phyloP scores from a whole-genome alignment of 2,113 vertebrate genomes.

The Nyctereutes procyonoides region DNA sequence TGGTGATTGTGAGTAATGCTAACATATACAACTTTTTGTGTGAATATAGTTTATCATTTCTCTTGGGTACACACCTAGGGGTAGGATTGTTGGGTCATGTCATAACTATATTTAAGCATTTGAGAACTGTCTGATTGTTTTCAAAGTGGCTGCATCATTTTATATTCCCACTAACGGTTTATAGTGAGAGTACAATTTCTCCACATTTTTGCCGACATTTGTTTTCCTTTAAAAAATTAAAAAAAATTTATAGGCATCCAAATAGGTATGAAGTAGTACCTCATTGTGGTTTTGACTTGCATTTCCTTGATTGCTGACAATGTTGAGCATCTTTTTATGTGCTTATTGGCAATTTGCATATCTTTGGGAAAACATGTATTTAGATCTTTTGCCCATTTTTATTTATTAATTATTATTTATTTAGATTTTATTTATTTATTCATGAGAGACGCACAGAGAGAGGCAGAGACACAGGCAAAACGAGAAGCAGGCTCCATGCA shows the following conservation, averaged over 20 bases:
- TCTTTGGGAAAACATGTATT: slow-evolving; percentile 15
- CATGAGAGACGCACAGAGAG: no score
- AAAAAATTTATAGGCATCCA: background rate
- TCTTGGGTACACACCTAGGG: background rate
- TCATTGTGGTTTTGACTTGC: background rate
- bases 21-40: background rate
- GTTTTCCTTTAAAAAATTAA: background rate
- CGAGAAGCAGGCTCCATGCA: no score
- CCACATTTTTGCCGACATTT: background rate
- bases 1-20: background rate
- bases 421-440: no score
- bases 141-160: background rate
- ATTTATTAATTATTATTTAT: no score
- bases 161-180: background rate
- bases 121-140: background rate
- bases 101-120: background rate
- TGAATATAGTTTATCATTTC: background rate
- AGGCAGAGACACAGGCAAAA: no score
- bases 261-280: background rate
- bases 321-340: background rate
- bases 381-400: background rate
- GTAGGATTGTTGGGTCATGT: background rate
- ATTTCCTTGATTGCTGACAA: background rate
- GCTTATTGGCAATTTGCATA: background rate
- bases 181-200: background rate